Evolutionary conservation across 37 sponge, comb jelly and placozoan species (phyloP), one percentile per base, ranked within the genome.

Genomic region (Beroe forskalii): DNA sequence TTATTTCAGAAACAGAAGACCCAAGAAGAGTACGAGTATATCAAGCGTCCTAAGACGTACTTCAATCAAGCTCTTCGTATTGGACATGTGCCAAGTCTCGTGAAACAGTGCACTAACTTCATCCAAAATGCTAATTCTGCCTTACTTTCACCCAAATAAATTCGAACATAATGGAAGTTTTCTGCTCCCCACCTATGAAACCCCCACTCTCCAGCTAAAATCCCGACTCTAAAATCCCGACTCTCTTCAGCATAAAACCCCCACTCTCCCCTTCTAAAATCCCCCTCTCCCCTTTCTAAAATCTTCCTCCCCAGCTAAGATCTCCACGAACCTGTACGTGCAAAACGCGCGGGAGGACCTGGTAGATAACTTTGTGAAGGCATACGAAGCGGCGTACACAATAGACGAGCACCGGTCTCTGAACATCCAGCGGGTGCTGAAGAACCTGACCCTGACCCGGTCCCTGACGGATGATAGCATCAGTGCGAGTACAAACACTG

Each of bases 1-100:
- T n/a, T n/a, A n/a, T n/a, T n/a, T n/a, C 39, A 69, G 72, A 69
- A 69, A 35, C 72, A 69, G 72, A 69, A 69, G 72, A 69, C 72
- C 2, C 72, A 69, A 33, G 86, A 80, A 25, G 86, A 80, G 86
- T 80, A 80, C 86, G 86, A 80, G 55, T 80, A 80, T 25, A 80
- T 80, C 43, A 80, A 80, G 55, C 44, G 86, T 44, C 86, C 86
- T 6, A 80, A 80, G 40, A 80, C 86, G n/a, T 80, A 80, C 55
- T 80, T 80, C 28, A 80, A 80, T 48, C 86, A 80, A 80, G 86
- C 55, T 39, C 86, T 80, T 1, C 44, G 86, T 30, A 38, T 80
- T 39, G 86, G 86, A 1, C 86, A 80, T 24, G 86, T 80, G 55
- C 86, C 86, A 6, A 80, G 86, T 43, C 86, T 80, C 38, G 86